Conservation (phyloP, 2,888 invertebrate genomes). For the Drosophila paucipuncta region DNA sequence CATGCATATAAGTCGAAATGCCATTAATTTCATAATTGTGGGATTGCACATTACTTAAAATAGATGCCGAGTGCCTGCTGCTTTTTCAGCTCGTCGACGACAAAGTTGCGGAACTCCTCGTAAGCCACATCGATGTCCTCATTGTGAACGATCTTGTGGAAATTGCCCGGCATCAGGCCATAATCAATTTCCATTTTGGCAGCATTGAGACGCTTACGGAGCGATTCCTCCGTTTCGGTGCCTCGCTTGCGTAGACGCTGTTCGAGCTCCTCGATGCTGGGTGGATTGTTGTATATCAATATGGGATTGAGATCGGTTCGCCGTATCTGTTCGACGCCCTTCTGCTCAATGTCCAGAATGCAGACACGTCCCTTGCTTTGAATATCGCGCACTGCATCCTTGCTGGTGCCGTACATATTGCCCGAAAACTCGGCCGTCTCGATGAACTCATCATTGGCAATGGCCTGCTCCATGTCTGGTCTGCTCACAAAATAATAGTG, state of each 20-base stretch:
- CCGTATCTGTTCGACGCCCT: constrained; percentile 96
- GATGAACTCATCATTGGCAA: constrained; percentile 93
- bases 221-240: constrained; percentile 95
- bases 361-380: constrained; percentile 93
- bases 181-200: constrained; percentile 94
- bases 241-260: constrained; percentile 90
- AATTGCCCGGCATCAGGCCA: constrained; percentile 90
- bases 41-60: constrained; percentile 52
- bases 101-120: constrained; percentile 89
- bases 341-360: constrained; percentile 96
- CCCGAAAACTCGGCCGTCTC: constrained; percentile 97
- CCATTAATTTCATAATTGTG: constrained; percentile 26
- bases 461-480: constrained; percentile 91
- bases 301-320: constrained; percentile 92
- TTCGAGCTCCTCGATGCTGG: constrained; percentile 92
- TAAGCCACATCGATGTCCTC: constrained; percentile 93
- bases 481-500: constrained; percentile 95
- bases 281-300: constrained; percentile 97
- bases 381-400: constrained; percentile 93
- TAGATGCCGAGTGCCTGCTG: constrained; percentile 86
- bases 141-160: constrained; percentile 93
- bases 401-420: constrained; percentile 97
- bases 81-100: constrained; percentile 87
- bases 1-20: constrained; percentile 50
- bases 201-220: constrained; percentile 91